Evolutionary conservation across 1,140 invertebrate genomes (phyloP), one percentile per base, ranked within the genome.

Genomic region (Pygmarrhopalites habei): DNA sequence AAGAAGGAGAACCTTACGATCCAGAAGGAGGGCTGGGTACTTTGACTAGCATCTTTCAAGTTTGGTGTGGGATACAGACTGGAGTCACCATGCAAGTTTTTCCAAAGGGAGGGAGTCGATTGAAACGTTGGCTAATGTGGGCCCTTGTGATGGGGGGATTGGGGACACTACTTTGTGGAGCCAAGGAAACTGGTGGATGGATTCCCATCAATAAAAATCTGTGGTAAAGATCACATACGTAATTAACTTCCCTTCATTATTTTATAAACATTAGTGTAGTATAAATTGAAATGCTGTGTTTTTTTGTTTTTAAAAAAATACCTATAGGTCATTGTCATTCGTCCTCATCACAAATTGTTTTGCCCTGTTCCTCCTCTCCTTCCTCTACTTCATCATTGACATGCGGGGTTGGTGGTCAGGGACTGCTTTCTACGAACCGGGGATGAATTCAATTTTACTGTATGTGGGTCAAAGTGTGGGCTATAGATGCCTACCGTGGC

Each of bases 21-120:
- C 89, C 89, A 7, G 89, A 92, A 75, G 89, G 89, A 60, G 73
- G 90, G 35, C 78, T 92, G 65, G 84, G 84, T 23, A 64, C 64
- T 1, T 74, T 70, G 41, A 72, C 61, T 2, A 67, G 66, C 39
- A 62, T 71, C 12, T 63, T 75, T 60, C 84, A 93, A 64, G 89
- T 89, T 7, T 86, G 90, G 70, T 71, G 83, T 2, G 82, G 82
- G 43, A 73, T 80, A 25, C 79, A 81, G 72, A 69, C 72, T 28
- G 75, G 75, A 41, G 69, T 69, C 1, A 73, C 73, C 1, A 61
- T 76, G 43, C 41, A 74, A 2, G 70, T 71, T 1, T 73, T 68
- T 58, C 65, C 65, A 39, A 53, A 53, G 32, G 53, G 59, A 15
- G 26, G 28, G 2, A 60, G 59, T 28, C 12, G 65, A 19, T 17